These are phyloP conservation scores for Zele albiditarsus DNA, from an alignment of 2,888 invertebrate species.

Conservation along the genomic window DNA sequence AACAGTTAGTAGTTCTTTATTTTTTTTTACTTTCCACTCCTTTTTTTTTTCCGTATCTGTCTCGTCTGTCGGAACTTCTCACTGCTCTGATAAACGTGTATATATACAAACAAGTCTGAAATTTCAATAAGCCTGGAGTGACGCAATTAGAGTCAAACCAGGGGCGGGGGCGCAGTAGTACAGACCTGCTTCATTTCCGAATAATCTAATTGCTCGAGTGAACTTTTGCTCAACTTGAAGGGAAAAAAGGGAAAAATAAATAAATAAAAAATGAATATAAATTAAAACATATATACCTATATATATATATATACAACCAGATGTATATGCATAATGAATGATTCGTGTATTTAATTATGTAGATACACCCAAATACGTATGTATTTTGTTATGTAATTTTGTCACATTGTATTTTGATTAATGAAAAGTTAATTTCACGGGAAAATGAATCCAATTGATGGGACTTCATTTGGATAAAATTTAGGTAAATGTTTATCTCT, in stretches of 20 bases:
- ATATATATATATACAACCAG: not conserved
- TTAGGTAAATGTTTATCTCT: constrained; percentile 13
- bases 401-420: constrained; percentile 6
- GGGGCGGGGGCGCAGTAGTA: not conserved
- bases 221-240: constrained; percentile 22
- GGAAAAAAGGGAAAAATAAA: not conserved
- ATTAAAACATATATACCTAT: not conserved
- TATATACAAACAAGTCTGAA: constrained; percentile 33
- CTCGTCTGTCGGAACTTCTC: constrained; percentile 3
- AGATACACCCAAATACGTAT: not conserved
- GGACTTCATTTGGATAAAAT: constrained; percentile 19
- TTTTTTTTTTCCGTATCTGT: not conserved
- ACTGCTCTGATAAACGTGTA: not conserved
- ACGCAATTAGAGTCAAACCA: constrained; percentile 38
- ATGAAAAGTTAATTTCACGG: constrained; percentile 32
- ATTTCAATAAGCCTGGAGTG: constrained; percentile 42
- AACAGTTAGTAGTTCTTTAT: not conserved
- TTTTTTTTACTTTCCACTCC: not conserved
- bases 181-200: not conserved
- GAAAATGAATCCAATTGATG: constrained; percentile 18
- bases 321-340: constrained; percentile 30
- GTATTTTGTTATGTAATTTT: not conserved
- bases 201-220: constrained; percentile 37
- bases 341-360: constrained; percentile 10
- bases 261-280: constrained; percentile 4